Evolutionary conservation across 2,113 vertebrate genomes (phyloP), one percentile per base, ranked within the genome.

Genomic region (Indri indri): DNA sequence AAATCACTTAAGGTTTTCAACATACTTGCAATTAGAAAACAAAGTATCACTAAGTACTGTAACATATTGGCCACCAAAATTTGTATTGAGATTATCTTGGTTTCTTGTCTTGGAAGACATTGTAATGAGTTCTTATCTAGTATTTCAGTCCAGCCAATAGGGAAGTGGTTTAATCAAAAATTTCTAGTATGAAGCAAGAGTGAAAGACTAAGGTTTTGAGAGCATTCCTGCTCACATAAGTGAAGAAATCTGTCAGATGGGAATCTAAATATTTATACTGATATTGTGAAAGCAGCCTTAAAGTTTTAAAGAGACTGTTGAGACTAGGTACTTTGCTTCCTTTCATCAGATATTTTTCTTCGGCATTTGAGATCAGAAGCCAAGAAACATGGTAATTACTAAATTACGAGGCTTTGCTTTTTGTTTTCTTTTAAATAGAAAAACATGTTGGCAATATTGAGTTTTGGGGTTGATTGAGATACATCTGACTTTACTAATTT

Each of bases 381-480:
- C 92, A 92, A 96, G 83, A 89, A 90, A 93, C 59, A 59, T 37
- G 32, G 32, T 87, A 81, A 81, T 68, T 4, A 68, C 68, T 96
- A 74, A 97, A 71, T 96, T 91, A 83, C 11, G 65, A 93, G 42
- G 32, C 54, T 84, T 93, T 97, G 74, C 12, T 92, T 94, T 95
- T 77, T 95, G 52, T 95, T 97, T 97, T 90, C 90, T 95, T 96
- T 94, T 93, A 92, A 94, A 65, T 86, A 97, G 86, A 93, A 97
- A 97, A 97, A 71, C 61, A 18, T 97, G 97, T 97, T 98, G 93
- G 83, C 93, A 98, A 9, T 96, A 96, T 7, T 96, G 95, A 98
- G 92, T 98, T 94, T 98, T 97, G 90, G 88, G 97, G 97, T 98
- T 98, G 96, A 98, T 97, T 97, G 97, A 98, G 94, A 91, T 88